These are phyloP conservation scores for Eulemur albifrons DNA, from an alignment of 2,797 vertebrate genomes.

Conservation along the genomic window DNA sequence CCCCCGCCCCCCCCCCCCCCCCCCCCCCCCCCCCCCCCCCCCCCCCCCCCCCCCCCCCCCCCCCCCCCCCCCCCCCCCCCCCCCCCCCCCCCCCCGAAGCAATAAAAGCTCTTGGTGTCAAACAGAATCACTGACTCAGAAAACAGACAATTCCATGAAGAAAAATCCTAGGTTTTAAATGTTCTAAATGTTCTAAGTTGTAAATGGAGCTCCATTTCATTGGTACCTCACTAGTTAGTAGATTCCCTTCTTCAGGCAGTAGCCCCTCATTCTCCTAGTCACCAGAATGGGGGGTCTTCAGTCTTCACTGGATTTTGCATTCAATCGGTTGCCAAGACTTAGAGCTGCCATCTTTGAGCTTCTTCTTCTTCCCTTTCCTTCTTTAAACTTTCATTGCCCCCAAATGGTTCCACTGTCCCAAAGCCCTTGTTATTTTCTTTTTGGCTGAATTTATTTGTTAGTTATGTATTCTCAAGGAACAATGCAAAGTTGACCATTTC, in stretches of 20 bases:
- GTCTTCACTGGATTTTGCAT: background rate
- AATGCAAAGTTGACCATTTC: background rate
- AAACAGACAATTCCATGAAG: background rate
- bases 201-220: background rate
- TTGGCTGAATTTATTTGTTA: background rate
- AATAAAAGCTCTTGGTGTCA: slow-evolving; percentile 1
- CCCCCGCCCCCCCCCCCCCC: no score
- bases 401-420: background rate
- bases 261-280: background rate
- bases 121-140: slow-evolving; percentile 24
- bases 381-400: background rate
- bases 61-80: no score
- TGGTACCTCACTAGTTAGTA: background rate
- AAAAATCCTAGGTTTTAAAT: slow-evolving; percentile 13
- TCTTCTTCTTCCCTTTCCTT: background rate
- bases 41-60: no score
- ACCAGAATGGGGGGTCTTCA: background rate
- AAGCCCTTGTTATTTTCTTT: background rate
- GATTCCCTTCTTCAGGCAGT: background rate
- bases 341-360: background rate
- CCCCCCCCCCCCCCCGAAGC: no score
- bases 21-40: no score
- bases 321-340: background rate
- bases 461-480: slow-evolving; percentile 10
- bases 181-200: background rate